Percentiles rank a stretch among this genome's conserved stretches.
phyloP scores from a whole-genome alignment of 2,888 invertebrate genomes.

The Tetragonisca angustula region DNA sequence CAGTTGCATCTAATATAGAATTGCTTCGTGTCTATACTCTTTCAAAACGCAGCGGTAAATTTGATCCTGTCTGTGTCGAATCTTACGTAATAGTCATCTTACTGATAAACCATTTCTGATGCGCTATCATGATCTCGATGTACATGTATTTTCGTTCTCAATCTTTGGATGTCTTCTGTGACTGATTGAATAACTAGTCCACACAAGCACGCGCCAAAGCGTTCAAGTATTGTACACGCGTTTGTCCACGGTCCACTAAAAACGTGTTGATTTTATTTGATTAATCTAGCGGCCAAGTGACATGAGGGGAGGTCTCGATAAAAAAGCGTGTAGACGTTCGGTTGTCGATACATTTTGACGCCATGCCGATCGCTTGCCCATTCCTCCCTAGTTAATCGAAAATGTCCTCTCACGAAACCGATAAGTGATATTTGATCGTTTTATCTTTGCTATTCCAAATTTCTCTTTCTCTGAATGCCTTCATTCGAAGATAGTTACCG shows the following conservation, averaged over 20 bases:
- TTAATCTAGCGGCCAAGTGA: conserved; percentile 60
- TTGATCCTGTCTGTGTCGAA: too few species aligned
- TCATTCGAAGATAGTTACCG: too few species aligned
- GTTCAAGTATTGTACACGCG: conserved; percentile 22
- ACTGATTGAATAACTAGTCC: conserved; percentile 33
- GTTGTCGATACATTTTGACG: conserved; percentile 50
- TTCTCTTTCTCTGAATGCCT: background rate
- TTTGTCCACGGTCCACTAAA: conserved; percentile 78
- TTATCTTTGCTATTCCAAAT: background rate
- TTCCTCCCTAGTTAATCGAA: conserved; percentile 17
- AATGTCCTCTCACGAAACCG: conserved; percentile 1
- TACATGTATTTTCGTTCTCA: conserved; percentile 67
- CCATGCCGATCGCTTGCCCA: conserved; percentile 40
- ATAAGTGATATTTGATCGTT: background rate
- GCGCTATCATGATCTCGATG: conserved; percentile 44
- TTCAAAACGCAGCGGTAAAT: too few species aligned
- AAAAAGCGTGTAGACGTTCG: conserved; percentile 49
- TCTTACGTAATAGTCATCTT: background rate
- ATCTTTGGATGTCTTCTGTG: conserved; percentile 44
- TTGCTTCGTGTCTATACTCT: too few species aligned
- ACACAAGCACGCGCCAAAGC: conserved; percentile 4
- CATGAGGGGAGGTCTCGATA: conserved; percentile 52
- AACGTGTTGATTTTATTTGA: conserved; percentile 76
- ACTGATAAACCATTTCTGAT: conserved; percentile 12
- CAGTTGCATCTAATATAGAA: too few species aligned